Percentiles rank a stretch among this genome's conserved stretches.
Evolutionary conservation across 2,888 invertebrate genomes (phyloP).

Genomic region (Trichopoda pennipes): DNA sequence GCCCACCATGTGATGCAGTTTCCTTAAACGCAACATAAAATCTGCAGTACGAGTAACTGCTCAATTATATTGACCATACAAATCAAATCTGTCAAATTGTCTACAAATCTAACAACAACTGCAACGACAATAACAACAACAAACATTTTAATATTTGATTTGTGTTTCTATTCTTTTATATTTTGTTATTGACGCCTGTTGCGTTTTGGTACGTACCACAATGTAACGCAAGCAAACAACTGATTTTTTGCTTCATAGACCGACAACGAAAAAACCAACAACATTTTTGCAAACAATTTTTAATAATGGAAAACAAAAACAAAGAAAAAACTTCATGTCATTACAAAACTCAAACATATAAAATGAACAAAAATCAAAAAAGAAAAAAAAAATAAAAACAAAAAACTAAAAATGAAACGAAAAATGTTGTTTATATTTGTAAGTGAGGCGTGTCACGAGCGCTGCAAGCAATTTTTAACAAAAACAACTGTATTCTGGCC

Average conservation of each 20-base stretch:
- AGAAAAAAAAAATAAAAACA: neutral
- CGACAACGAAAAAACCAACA: slow-evolving; percentile 18
- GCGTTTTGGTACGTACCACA: slow-evolving; percentile 67
- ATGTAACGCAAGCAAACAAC: slow-evolving; percentile 35
- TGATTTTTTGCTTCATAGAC: neutral
- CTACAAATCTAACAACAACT: slow-evolving; percentile 56
- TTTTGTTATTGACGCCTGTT: slow-evolving; percentile 63
- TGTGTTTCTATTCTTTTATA: slow-evolving; percentile 5
- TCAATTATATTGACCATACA: slow-evolving; percentile 67
- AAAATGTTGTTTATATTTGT: slow-evolving; percentile 60
- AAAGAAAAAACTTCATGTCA: slow-evolving; percentile 41
- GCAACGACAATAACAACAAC: slow-evolving; percentile 2
- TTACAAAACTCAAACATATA: slow-evolving; percentile 46
- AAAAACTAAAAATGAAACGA: slow-evolving; percentile 18
- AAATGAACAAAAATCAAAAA: slow-evolving; percentile 20
- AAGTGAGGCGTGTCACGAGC: slow-evolving; percentile 70
- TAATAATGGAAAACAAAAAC: slow-evolving; percentile 33
- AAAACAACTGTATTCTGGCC: slow-evolving; percentile 56
- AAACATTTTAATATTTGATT: neutral
- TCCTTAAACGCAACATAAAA: slow-evolving; percentile 44
- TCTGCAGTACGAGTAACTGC: slow-evolving; percentile 48
- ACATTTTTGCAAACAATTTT: slow-evolving; percentile 52
- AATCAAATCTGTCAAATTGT: slow-evolving; percentile 68
- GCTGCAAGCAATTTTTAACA: slow-evolving; percentile 62
- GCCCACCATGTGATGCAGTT: slow-evolving; percentile 57